Evolutionary conservation across 2,797 vertebrate species (phyloP).

Genomic region (Myiotriccus ornatus): DNA sequence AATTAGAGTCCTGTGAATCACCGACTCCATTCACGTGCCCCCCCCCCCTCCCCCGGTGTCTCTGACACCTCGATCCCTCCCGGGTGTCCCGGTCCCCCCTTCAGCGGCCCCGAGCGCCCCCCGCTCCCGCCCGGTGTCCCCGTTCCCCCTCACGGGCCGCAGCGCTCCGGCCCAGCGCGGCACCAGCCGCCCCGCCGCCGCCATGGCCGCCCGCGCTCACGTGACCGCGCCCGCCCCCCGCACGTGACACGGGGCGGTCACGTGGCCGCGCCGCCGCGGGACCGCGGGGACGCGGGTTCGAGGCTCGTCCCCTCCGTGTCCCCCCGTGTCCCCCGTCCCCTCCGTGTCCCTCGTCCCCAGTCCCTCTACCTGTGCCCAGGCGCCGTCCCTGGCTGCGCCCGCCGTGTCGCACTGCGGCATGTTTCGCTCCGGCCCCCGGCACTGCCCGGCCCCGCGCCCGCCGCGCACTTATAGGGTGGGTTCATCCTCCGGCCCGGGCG

Average conservation of each 20-base stretch:
- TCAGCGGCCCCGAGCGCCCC: not conserved
- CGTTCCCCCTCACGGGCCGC: not conserved
- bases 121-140: not conserved
- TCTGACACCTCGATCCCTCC: no score
- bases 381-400: not conserved
- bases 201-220: not conserved
- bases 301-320: no score
- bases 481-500: not conserved
- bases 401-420: constrained; percentile 8
- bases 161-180: constrained; percentile 18
- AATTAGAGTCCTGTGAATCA: no score
- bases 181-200: not conserved
- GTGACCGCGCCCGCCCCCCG: fast-evolving
- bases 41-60: no score
- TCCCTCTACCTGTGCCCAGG: not conserved
- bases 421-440: fast-evolving
- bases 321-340: no score
- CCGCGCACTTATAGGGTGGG: not conserved
- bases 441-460: not conserved
- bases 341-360: fast-evolving
- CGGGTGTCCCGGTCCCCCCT: not conserved
- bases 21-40: no score
- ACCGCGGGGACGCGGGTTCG: no score
- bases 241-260: fast-evolving
- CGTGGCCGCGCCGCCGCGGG: not conserved